phyloP scores from a whole-genome alignment of 2,797 vertebrate species.

The Fringilla coelebs region DNA sequence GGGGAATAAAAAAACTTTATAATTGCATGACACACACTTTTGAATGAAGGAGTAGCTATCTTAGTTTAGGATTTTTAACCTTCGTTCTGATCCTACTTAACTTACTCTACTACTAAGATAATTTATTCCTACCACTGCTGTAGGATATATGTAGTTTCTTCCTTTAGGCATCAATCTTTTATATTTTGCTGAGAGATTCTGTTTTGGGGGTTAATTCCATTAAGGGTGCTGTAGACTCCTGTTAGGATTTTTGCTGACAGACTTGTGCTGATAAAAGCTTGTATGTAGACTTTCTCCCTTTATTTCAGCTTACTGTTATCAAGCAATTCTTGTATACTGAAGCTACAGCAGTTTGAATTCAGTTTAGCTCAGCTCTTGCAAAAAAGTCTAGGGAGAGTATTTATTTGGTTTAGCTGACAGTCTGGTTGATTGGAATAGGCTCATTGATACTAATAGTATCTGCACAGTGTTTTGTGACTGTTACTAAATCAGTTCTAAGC shows the following conservation, averaged over 20 bases:
- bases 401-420: not conserved
- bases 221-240: not conserved
- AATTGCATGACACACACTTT: constrained; percentile 53
- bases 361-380: not conserved
- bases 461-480: not conserved
- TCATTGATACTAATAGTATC: not conserved
- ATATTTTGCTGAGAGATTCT: not conserved
- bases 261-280: not conserved
- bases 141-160: not conserved
- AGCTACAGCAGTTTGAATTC: not conserved
- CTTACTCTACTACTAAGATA: not conserved
- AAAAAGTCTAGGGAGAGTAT: not conserved
- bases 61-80: constrained; percentile 47
- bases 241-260: not conserved
- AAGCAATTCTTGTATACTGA: not conserved
- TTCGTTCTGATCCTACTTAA: constrained; percentile 19
- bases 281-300: not conserved
- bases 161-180: not conserved
- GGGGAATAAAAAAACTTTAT: constrained; percentile 52
- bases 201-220: not conserved
- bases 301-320: not conserved
- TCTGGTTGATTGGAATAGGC: not conserved
- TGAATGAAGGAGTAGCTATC: constrained; percentile 36
- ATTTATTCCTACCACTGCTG: not conserved
- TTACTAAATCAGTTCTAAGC: not conserved